phyloP scores from a whole-genome alignment of 2,888 invertebrate species.

The Dendrolimus houi region DNA sequence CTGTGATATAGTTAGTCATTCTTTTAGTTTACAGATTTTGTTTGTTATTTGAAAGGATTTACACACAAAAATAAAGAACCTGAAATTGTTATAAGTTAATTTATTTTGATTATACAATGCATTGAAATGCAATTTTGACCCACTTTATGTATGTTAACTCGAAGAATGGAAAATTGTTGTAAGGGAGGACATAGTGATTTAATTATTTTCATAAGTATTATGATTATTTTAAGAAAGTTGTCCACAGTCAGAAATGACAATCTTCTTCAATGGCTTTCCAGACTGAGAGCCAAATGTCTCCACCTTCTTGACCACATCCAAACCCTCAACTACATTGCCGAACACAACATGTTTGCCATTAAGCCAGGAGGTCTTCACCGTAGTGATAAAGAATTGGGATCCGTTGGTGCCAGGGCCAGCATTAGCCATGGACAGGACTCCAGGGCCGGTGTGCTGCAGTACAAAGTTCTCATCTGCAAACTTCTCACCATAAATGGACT shows the following conservation, averaged over 20 bases:
- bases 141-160: not conserved
- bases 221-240: conserved; percentile 78
- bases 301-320: conserved; percentile 90
- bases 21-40: too few relatives aligned
- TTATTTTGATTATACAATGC: not conserved
- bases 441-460: conserved; percentile 95
- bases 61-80: too few relatives aligned
- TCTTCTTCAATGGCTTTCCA: conserved; percentile 88
- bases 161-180: too few relatives aligned
- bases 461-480: conserved; percentile 98
- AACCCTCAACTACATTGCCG: conserved; percentile 89
- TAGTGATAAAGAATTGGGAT: conserved; percentile 95
- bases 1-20: too few relatives aligned
- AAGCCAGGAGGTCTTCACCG: conserved; percentile 92
- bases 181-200: not conserved
- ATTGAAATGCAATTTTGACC: not conserved
- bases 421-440: conserved; percentile 97
- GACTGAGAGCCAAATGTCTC: conserved; percentile 86
- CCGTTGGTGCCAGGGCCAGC: conserved; percentile 96
- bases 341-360: conserved; percentile 95
- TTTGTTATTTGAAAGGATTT: too few relatives aligned
- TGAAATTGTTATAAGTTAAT: not conserved
- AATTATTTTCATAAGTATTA: conserved; percentile 36
- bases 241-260: conserved; percentile 85
- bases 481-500: conserved; percentile 97